Base-by-base conservation (phyloP, 1,140 invertebrate genomes). In the Archivesica marissinica region DNA sequence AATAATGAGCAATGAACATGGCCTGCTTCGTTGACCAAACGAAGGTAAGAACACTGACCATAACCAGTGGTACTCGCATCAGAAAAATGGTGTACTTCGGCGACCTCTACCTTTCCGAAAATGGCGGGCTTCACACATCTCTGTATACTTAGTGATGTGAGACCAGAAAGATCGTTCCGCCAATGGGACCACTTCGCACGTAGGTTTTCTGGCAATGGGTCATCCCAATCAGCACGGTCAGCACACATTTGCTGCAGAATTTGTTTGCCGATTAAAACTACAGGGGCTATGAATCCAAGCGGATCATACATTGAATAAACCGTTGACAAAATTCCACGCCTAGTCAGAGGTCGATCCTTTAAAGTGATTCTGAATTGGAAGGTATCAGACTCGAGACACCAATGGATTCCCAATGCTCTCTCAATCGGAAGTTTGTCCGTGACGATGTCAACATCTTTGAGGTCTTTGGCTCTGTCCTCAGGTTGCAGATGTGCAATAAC, bases 261-360 rank as follows among this genome's bases (percentile, higher is more conserved):
- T 20, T 44, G 20, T 78, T 82, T 89, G 6, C 72, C 81, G 44
- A 44, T 44, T 11, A 86, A 41, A 15, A 82, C 54, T 25, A 87
- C 61, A 17, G 83, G 88, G 33, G 74, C 23, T 0, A 79, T 74
- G 17, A 85, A 75, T 0, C 87, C 87, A 66, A 89, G 76, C 3
- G 88, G 85, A 44, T 89, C 87, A 70, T 79, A 89, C 0, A 89
- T 35, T 23, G 74, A 82, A 47, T 77, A 77, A 9, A 80, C 44
- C 13, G 83, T 28, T 6, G 72, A 80, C 0, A 89, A 59, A 25
- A 88, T 80, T 44, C 88, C 86, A 28, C 86, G 35, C 77, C 81
- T 77, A 0, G 86, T 87, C 1, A 52, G 23, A 35, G 79, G 75
- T 50, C 72, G 70, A 15, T 72, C 77, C 28, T 68, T 28, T 0